phyloP scores from a whole-genome alignment of 2,797 vertebrate genomes.

The Alectoris magna region DNA sequence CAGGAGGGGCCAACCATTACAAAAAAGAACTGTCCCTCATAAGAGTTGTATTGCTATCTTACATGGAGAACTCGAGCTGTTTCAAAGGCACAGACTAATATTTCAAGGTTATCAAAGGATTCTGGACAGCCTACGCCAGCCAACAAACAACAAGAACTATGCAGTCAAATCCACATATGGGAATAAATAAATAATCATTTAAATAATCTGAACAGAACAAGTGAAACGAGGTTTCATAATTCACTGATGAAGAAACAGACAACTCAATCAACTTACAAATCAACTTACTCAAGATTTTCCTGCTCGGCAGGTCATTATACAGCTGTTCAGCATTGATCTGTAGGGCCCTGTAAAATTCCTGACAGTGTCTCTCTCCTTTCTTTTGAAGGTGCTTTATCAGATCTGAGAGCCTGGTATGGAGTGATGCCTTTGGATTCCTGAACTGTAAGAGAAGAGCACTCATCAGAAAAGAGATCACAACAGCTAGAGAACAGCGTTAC shows the following conservation, averaged over 20 bases:
- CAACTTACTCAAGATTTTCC: slow-evolving; percentile 83
- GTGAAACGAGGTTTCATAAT: background rate
- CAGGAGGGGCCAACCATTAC: background rate
- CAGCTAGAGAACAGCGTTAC: background rate
- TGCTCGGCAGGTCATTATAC: slow-evolving; percentile 90
- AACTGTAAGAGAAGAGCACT: slow-evolving; percentile 82
- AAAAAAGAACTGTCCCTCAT: background rate
- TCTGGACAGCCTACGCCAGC: background rate
- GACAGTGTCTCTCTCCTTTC: slow-evolving; percentile 91
- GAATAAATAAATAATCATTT: background rate
- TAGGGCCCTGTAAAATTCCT: slow-evolving; percentile 94
- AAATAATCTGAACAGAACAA: background rate
- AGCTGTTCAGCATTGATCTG: slow-evolving; percentile 92
- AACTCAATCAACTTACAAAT: slow-evolving; percentile 61
- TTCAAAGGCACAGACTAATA: background rate
- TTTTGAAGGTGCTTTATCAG: slow-evolving; percentile 88
- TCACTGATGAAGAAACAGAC: background rate
- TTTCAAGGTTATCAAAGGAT: background rate
- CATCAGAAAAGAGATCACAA: background rate
- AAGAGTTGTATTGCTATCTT: background rate
- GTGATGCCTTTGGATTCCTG: slow-evolving; percentile 89
- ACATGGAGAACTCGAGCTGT: background rate
- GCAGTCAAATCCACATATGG: background rate
- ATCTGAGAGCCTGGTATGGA: slow-evolving; percentile 86
- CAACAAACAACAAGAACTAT: background rate